phyloP scores from a whole-genome alignment of 1,140 invertebrate species.

The Calephelis nemesis region DNA sequence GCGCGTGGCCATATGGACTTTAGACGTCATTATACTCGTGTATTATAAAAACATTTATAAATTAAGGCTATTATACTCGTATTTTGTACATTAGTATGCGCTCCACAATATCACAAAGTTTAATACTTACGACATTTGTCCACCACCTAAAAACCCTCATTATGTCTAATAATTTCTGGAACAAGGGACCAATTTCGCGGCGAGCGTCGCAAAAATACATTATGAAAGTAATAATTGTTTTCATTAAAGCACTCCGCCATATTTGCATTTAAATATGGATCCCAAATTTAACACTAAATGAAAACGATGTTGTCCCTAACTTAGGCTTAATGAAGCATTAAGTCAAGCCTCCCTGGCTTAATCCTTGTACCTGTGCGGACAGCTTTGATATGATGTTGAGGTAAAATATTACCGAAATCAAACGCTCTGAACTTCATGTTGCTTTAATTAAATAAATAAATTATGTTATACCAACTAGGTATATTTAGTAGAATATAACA shows the following conservation, averaged over 20 bases:
- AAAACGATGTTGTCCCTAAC: constrained; percentile 45
- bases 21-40: too few relatives aligned
- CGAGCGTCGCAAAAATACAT: constrained; percentile 7
- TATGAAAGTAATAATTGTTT: constrained; percentile 17
- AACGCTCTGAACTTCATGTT: background rate
- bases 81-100: too few relatives aligned
- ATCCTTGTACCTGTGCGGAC: constrained; percentile 48
- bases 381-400: constrained; percentile 41
- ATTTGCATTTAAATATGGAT: constrained; percentile 18
- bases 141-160: constrained; percentile 5
- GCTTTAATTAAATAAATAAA: background rate
- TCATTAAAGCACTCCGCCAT: background rate
- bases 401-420: background rate
- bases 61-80: background rate
- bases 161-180: constrained; percentile 2
- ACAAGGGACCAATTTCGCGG: background rate
- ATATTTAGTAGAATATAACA: too few relatives aligned
- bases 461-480: too few relatives aligned
- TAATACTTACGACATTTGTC: constrained; percentile 1
- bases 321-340: constrained; percentile 54
- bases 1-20: too few relatives aligned
- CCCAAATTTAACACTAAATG: constrained; percentile 34
- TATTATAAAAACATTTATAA: too few relatives aligned
- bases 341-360: constrained; percentile 53
- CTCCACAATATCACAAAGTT: background rate